phyloP scores from a whole-genome alignment of 1,140 invertebrate species.

The Leptinotarsa undecemlineata region DNA sequence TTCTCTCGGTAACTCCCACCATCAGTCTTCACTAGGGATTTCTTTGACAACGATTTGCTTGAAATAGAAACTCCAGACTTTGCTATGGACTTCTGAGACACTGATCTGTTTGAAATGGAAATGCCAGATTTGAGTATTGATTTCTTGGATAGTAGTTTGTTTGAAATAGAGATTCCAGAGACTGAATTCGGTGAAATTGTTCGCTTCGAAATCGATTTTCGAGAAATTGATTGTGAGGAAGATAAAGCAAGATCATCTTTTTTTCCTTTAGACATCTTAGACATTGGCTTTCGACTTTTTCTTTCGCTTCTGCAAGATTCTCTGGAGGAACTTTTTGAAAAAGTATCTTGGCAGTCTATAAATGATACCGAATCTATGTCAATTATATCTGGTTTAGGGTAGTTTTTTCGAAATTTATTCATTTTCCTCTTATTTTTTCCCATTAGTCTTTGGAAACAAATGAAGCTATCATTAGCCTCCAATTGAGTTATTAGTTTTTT shows the following conservation, averaged over 20 bases:
- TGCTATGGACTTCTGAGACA: neutral
- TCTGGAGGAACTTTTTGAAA: neutral
- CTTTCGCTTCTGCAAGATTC: neutral
- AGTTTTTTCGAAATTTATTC: neutral
- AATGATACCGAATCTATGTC: neutral
- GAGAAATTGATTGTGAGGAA: no score
- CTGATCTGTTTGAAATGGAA: neutral
- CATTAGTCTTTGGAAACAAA: slow-evolving; percentile 44
- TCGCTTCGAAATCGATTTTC: no score
- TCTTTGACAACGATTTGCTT: neutral
- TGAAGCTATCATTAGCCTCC: slow-evolving; percentile 43
- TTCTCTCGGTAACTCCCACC: neutral
- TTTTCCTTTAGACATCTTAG: neutral
- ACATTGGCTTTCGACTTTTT: neutral
- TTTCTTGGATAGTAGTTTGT: no score
- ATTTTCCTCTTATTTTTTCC: slow-evolving; percentile 17
- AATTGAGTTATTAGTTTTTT: slow-evolving; percentile 36
- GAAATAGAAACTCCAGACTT: neutral
- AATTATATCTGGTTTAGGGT: neutral
- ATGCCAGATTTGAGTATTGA: neutral
- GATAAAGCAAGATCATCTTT: no score
- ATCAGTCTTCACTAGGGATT: neutral
- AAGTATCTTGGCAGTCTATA: no score
- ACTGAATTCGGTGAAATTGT: no score
- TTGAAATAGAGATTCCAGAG: no score